Evolutionary conservation across 2,888 invertebrate species (phyloP).

Genomic region (Trachelus stipa): DNA sequence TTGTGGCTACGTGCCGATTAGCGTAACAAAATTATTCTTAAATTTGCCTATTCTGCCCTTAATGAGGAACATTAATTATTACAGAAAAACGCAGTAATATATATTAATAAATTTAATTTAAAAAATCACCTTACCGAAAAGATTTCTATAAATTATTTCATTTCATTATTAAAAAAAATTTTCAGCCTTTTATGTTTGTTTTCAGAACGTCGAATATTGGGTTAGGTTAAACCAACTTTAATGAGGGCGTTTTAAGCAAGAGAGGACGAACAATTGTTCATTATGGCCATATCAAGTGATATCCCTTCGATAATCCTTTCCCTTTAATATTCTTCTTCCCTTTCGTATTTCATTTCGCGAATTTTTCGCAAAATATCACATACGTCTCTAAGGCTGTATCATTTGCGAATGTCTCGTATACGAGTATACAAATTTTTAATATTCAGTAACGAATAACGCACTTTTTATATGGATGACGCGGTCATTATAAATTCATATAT

Average conservation of each 20-base stretch:
- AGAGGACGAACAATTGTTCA: no score
- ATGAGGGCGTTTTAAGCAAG: no score
- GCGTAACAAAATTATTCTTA: neutral
- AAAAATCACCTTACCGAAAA: no score
- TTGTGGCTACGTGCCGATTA: neutral
- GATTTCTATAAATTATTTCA: neutral
- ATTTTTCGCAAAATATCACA: neutral
- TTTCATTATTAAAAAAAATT: neutral
- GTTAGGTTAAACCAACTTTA: no score
- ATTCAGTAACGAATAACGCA: neutral
- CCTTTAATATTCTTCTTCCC: no score
- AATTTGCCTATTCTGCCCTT: neutral
- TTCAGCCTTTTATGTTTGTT: neutral
- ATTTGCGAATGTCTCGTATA: neutral
- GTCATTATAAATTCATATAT: neutral
- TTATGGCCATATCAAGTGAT: no score
- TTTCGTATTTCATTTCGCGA: neutral
- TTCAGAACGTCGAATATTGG: no score
- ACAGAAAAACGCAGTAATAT: neutral
- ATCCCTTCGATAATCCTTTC: neutral
- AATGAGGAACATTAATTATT: neutral
- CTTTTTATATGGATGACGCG: neutral
- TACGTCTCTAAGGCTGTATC: neutral
- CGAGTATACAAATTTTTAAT: neutral
- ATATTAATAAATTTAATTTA: no score